Base-by-base conservation (phyloP, 2,888 invertebrate genomes). In the Poecilobothrus nobilitatus region DNA sequence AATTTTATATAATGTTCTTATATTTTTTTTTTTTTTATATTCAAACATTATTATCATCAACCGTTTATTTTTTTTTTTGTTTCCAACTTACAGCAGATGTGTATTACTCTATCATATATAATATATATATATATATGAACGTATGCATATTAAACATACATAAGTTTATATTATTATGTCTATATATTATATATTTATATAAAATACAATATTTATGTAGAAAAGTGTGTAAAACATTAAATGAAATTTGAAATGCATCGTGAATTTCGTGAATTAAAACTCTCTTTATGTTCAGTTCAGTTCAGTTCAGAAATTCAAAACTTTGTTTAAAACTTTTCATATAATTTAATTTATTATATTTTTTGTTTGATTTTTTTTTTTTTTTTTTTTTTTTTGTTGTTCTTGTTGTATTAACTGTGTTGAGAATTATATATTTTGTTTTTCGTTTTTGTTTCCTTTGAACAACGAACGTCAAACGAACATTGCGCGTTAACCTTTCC, bases 401-500 rank as follows among this genome's bases (percentile, higher is more conserved):
- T 53, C 2, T 53, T 53, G 1, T 53, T 37, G 27, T 41, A 9
- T 41, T 53, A 12, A 53, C n/a, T 53, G 53, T 53, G 53, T 53
- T 53, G 15, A 18, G 15, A 53, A 53, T 18, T 53, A n/a, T n/a
- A n/a, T n/a, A n/a, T 53, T 53, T 41, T 41, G 9, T 41, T 41
- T 41, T 41, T 12, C 3, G 27, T 27, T 41, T 41, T 41, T 41
- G 9, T 41, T 41, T 41, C 15, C 15, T 41, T 41, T 53, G 53
- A 53, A 53, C 37, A 37, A 37, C 37, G 53, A 41, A 41, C 41
- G 41, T 41, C 41, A 15, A 41, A 12, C 41, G 41, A 53, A 15
- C 53, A 53, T 53, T 53, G 53, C 53, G 53, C 53, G 53, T 53
- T 53, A 53, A 53, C 53, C 53, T 53, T 53, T 53, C 53, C 53